Evolutionary conservation across 2,113 vertebrate species (phyloP), one percentile per base, ranked within the genome.

Genomic region (Seriola dumerili): DNA sequence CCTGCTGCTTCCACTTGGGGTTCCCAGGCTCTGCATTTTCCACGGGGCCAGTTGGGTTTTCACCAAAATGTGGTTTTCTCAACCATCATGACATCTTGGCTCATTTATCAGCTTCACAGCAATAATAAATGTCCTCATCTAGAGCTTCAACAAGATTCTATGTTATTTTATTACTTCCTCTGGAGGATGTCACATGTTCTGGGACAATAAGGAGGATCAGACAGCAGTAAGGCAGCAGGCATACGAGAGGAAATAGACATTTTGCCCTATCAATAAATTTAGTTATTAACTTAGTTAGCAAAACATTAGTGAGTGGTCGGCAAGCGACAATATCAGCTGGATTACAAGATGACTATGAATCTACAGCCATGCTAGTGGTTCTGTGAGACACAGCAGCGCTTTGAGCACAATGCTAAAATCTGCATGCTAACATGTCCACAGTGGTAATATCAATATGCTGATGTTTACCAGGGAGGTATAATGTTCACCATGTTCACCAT

Each of bases 21-120:
- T 94, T 95, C 94, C 94, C 94, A 94, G 89, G 92, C 89, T 85
- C 79, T 57, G 38, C 62, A 62, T 81, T 89, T 85, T 86, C 89
- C 84, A 83, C 52, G 72, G 81, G 67, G 81, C 73, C 77, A 81
- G 67, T 88, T 85, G 68, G 88, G 81, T 78, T 89, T 89, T 85
- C 44, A 76, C 79, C 77, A 90, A 90, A 83, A 77, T 91, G 88
- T 62, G 85, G 91, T 92, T 94, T 93, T 85, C 78, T 80, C 54
- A 84, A 88, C 59, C 89, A 66, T 86, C 81, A 80, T 71, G 85
- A 83, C 73, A 89, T 92, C 65, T 83, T 85, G 83, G 72, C 36
- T 65, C 74, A 81, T 83, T 85, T 55, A 71, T 77, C 62, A 70
- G 62, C 32, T 67, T 78, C n/a, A 50, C 40, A 83, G 73, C 57